phyloP scores from a whole-genome alignment of 2,113 vertebrate genomes.

The Marmota monax region DNA sequence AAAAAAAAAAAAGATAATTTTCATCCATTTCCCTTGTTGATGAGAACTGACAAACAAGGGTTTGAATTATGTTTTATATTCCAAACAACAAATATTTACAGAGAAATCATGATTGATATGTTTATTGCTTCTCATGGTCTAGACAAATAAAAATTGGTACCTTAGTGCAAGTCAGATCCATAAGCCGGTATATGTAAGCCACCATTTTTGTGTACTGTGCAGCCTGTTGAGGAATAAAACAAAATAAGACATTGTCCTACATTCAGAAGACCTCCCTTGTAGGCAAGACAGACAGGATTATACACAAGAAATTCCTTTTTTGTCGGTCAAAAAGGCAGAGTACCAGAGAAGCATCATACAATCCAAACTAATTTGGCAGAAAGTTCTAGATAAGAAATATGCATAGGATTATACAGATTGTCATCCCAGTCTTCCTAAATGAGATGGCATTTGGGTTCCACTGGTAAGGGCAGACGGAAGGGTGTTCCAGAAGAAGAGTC shows the following conservation, averaged over 20 bases:
- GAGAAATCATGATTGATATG: conserved; percentile 52
- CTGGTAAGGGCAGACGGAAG: neutral
- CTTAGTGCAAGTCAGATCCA: neutral
- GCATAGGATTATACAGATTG: neutral
- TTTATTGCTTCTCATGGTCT: neutral
- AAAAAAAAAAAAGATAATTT: conserved; percentile 15
- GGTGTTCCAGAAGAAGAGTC: neutral
- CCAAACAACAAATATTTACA: conserved; percentile 63
- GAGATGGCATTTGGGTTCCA: neutral
- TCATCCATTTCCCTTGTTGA: neutral
- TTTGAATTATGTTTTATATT: conserved; percentile 27
- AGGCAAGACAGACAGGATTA: neutral
- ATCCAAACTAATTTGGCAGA: neutral
- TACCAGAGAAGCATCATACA: neutral
- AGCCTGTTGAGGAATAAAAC: neutral
- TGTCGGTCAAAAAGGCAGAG: neutral
- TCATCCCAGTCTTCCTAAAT: neutral
- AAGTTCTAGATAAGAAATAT: conserved; percentile 4
- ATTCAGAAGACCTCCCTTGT: neutral
- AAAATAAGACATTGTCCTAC: neutral
- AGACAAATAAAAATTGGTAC: conserved; percentile 38
- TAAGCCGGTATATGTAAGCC: neutral
- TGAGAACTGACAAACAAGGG: neutral
- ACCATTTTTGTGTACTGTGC: neutral
- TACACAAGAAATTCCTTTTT: neutral